These are phyloP conservation scores for Coturnix japonica DNA, from an alignment of 2,113 vertebrate species.

Conservation along the genomic window DNA sequence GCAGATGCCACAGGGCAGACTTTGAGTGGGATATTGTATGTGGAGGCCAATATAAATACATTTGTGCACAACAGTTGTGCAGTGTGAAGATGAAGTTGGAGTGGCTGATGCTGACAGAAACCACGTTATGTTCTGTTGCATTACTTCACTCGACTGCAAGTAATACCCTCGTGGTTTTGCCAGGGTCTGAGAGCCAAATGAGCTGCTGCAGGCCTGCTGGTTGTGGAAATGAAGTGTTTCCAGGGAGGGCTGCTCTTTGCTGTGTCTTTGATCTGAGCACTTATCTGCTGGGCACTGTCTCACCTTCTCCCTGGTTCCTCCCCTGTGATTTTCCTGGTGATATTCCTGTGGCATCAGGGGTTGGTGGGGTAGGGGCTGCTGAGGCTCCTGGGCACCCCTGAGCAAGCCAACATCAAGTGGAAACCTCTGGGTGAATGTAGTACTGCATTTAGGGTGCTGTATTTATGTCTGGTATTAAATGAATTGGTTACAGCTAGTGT, in stretches of 20 bases:
- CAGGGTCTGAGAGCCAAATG: not conserved
- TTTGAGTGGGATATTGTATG: constrained; percentile 33
- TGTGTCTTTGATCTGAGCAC: not conserved
- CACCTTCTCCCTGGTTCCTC: not conserved
- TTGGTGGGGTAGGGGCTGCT: not conserved
- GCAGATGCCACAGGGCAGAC: not conserved
- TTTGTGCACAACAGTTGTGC: not conserved
- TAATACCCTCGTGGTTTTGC: not conserved
- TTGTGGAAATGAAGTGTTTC: not conserved
- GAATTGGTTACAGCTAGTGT: not conserved
- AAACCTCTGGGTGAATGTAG: not conserved
- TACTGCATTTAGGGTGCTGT: not conserved
- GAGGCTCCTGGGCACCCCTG: not conserved
- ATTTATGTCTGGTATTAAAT: not conserved
- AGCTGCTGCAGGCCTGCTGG: not conserved
- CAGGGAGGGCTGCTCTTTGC: not conserved
- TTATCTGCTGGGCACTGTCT: not conserved
- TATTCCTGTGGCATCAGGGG: rapidly evolving
- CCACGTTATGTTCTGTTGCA: constrained; percentile 41
- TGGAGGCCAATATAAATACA: constrained; percentile 60
- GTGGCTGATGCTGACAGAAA: constrained; percentile 70
- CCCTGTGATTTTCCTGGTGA: not conserved
- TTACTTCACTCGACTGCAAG: constrained; percentile 67
- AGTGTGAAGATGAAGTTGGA: constrained; percentile 10
- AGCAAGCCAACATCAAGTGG: not conserved